phyloP scores from a whole-genome alignment of 2,888 invertebrate species.

The Chirona hameri region DNA sequence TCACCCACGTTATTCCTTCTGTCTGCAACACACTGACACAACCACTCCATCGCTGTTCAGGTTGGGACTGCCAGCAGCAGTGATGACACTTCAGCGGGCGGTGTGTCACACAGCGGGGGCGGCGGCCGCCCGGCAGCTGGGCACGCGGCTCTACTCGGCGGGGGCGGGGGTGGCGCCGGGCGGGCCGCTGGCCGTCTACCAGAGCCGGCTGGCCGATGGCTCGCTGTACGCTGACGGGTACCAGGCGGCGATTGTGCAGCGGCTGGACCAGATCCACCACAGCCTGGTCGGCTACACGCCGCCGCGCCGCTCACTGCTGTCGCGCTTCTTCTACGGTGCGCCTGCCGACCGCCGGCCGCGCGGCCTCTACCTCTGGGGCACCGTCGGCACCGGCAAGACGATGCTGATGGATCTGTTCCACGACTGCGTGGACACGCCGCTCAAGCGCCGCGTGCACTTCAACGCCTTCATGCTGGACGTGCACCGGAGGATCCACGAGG shows the following conservation, averaged over 20 bases:
- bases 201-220: constrained; percentile 7
- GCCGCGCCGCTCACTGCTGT: not conserved
- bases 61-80: not conserved
- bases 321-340: not conserved
- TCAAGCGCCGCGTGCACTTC: constrained; percentile 78
- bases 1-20: no score
- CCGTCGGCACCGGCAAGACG: constrained; percentile 92
- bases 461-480: constrained; percentile 97
- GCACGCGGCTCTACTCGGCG: not conserved
- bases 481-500: constrained; percentile 80
- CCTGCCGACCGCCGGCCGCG: constrained; percentile 8
- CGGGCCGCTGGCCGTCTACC: constrained; percentile 10
- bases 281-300: not conserved
- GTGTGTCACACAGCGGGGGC: not conserved
- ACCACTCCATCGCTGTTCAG: not conserved
- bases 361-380: constrained; percentile 40
- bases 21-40: not conserved
- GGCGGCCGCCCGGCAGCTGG: not conserved
- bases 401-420: constrained; percentile 99
- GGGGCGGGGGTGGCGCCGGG: not conserved
- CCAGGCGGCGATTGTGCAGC: not conserved
- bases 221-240: constrained; percentile 1
- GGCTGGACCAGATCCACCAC: not conserved
- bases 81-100: not conserved
- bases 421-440: constrained; percentile 59